A percentile compares a stretch with the other conserved stretches of the same genome.
Evolutionary conservation across 2,888 invertebrate genomes (phyloP).

Genomic region (Campoplex capitator): DNA sequence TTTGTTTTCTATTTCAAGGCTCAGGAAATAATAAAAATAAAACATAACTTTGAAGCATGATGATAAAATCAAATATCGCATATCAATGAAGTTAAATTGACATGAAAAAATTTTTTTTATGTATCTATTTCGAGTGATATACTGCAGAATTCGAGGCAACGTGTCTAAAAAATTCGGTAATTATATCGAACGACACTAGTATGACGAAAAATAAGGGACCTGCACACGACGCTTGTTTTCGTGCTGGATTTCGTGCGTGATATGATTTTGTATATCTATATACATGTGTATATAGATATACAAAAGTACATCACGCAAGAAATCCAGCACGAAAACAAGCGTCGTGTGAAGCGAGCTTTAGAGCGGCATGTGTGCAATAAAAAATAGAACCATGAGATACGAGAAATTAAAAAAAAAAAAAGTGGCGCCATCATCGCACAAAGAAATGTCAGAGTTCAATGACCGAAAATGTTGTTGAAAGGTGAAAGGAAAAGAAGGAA

Average conservation of each 20-base stretch:
- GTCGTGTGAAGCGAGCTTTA: no score
- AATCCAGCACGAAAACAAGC: no score
- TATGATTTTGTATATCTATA: no score
- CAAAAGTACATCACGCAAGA: no score
- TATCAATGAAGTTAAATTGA: background rate
- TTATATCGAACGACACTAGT: background rate
- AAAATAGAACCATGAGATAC: conserved; percentile 1
- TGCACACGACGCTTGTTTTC: no score
- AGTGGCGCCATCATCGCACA: conserved; percentile 20
- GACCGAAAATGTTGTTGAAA: background rate
- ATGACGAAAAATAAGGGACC: background rate
- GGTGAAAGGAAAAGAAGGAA: background rate
- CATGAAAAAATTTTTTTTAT: background rate
- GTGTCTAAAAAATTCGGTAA: background rate
- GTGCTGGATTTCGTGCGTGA: no score
- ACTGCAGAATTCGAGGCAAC: background rate
- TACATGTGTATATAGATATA: no score
- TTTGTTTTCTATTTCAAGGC: background rate
- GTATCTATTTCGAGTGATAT: background rate
- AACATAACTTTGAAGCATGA: background rate
- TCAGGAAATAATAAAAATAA: background rate
- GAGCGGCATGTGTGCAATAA: background rate
- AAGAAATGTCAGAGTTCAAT: conserved; percentile 31
- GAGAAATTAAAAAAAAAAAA: conserved; percentile 7
- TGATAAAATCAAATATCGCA: background rate